These are phyloP conservation scores for Pteria penguin DNA, from an alignment of 2,888 invertebrate genomes.

Conservation along the genomic window DNA sequence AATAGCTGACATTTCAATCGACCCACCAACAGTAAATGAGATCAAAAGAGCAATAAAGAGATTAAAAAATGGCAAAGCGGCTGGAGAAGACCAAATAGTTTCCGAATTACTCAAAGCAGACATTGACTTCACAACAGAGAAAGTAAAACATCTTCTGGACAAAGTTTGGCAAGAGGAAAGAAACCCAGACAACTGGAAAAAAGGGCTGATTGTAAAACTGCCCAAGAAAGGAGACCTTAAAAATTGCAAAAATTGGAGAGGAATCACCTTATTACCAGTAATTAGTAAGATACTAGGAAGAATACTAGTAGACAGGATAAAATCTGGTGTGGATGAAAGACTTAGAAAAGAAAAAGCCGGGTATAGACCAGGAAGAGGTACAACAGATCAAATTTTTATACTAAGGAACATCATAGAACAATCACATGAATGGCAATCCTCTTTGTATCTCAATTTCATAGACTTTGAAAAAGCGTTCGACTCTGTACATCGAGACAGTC, in stretches of 20 bases:
- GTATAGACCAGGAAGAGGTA: background rate
- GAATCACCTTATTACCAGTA: background rate
- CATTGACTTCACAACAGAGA: constrained; percentile 5
- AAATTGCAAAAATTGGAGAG: background rate
- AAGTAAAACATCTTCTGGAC: background rate
- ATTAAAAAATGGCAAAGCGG: background rate
- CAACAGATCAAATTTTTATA: background rate
- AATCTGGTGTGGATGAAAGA: background rate
- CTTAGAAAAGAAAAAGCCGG: background rate
- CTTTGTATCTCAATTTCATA: background rate
- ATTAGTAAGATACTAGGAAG: background rate
- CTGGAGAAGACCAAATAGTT: background rate
- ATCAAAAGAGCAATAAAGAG: background rate
- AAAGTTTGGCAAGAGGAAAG: background rate
- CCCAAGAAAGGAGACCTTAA: background rate
- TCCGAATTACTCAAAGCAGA: background rate
- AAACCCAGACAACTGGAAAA: background rate
- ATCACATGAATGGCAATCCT: background rate
- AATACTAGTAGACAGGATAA: constrained; percentile 1
- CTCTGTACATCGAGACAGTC: too few relatives aligned
- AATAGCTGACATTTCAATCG: background rate
- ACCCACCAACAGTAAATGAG: background rate
- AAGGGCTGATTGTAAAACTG: background rate
- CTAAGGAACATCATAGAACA: background rate
- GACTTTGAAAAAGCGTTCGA: too few relatives aligned